A percentile compares a stretch with the other conserved stretches of the same genome.
phyloP scores from a whole-genome alignment of 2,113 vertebrate genomes.

The Eulemur rufifrons region DNA sequence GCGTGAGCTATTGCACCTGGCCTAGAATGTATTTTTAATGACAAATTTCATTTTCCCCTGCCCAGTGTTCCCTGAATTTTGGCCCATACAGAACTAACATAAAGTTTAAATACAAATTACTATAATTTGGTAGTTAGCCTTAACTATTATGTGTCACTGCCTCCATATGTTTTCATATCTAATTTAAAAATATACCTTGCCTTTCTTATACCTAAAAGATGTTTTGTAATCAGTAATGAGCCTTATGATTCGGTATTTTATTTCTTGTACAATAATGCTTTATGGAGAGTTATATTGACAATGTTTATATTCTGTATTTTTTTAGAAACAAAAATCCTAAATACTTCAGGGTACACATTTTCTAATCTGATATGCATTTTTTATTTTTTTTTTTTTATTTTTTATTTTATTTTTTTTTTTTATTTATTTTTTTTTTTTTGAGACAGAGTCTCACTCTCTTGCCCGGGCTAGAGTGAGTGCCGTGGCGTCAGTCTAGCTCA shows the following conservation, averaged over 20 bases:
- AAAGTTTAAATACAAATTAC: conserved; percentile 36
- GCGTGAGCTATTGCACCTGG: background rate
- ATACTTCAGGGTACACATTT: background rate
- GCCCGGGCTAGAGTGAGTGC: too few species aligned
- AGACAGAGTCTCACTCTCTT: too few species aligned
- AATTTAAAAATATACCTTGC: background rate
- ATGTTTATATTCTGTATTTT: background rate
- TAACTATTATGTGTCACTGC: conserved; percentile 23
- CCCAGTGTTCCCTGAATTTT: background rate
- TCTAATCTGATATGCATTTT: background rate
- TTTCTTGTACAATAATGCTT: conserved; percentile 38
- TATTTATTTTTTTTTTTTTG: too few species aligned
- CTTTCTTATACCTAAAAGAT: background rate
- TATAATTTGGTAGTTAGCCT: conserved; percentile 22
- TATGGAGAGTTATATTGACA: background rate
- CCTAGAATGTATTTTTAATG: conserved; percentile 39
- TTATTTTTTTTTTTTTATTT: too few species aligned
- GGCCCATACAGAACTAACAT: background rate
- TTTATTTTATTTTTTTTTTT: too few species aligned
- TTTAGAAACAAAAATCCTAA: conserved; percentile 38
- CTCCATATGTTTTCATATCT: background rate
- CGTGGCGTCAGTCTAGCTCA: too few species aligned
- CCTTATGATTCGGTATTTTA: background rate
- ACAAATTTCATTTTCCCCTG: conserved; percentile 42
- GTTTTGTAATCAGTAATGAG: conserved; percentile 13